Conservation (phyloP, 2,797 vertebrate genomes). For the Eupleurogrammus muticus region DNA sequence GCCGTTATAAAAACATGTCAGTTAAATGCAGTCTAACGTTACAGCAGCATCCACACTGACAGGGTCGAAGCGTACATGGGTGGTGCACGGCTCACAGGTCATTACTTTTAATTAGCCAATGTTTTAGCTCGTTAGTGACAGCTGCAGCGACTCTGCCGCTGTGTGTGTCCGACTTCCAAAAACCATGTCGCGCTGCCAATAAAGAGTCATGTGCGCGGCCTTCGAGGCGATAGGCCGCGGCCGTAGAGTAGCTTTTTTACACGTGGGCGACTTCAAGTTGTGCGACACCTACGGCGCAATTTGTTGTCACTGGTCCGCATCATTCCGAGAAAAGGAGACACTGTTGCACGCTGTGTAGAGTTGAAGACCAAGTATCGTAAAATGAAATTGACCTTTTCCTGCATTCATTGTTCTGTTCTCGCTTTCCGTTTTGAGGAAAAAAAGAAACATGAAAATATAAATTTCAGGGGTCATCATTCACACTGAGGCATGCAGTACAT, state of each 20-base stretch:
- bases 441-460: background rate
- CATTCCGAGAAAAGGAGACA: background rate
- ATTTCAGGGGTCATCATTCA: no score
- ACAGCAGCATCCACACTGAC: conserved; percentile 5
- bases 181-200: background rate
- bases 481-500: background rate
- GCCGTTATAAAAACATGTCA: background rate
- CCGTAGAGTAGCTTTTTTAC: background rate
- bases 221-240: background rate
- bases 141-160: conserved; percentile 25
- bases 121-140: conserved; percentile 38
- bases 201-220: conserved; percentile 2
- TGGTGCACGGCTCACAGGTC: conserved; percentile 26
- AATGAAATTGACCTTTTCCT: background rate
- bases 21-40: background rate
- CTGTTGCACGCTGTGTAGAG: background rate
- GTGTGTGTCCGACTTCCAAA: conserved; percentile 13
- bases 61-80: background rate
- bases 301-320: background rate
- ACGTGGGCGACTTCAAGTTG: background rate
- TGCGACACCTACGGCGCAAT: background rate
- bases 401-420: background rate
- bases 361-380: background rate
- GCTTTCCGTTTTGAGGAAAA: background rate
- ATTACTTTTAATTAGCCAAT: conserved; percentile 37